A percentile compares a stretch with the other conserved stretches of the same genome.
Evolutionary conservation across 1,140 invertebrate genomes (phyloP).

Genomic region (Gonatopus flavifemur): DNA sequence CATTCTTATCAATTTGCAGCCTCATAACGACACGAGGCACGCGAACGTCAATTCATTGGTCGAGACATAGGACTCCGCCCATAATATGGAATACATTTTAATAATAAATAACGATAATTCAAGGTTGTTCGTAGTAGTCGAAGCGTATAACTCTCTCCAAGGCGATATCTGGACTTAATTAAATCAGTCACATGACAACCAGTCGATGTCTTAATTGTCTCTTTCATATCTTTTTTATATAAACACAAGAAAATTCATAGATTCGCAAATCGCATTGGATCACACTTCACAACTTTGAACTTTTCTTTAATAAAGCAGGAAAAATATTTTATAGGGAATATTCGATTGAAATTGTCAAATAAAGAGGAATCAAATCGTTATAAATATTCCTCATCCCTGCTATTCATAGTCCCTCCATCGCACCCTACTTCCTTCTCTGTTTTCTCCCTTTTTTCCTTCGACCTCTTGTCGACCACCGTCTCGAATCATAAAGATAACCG

Average conservation of each 20-base stretch:
- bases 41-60: slow-evolving; percentile 49
- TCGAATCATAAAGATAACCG: slow-evolving; percentile 57
- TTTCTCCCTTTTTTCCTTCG: slow-evolving; percentile 22
- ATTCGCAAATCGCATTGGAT: no score
- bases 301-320: no score
- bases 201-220: slow-evolving; percentile 35
- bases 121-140: slow-evolving; percentile 10
- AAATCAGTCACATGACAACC: slow-evolving; percentile 24
- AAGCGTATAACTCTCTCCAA: not conserved
- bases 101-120: slow-evolving; percentile 50
- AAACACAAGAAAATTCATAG: no score
- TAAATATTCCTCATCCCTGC: no score
- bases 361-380: no score
- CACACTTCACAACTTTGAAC: no score
- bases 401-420: not conserved
- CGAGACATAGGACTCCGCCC: slow-evolving; percentile 49
- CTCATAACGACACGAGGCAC: slow-evolving; percentile 49
- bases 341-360: no score
- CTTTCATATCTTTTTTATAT: no score
- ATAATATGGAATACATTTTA: slow-evolving; percentile 47
- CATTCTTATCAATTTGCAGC: slow-evolving; percentile 54
- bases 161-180: slow-evolving; percentile 33
- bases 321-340: no score
- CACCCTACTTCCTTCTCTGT: slow-evolving; percentile 14
- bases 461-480: slow-evolving; percentile 7